Percentiles rank a stretch among this genome's conserved stretches.
phyloP scores from a whole-genome alignment of 1,140 invertebrate species.

The Littorina saxatilis region DNA sequence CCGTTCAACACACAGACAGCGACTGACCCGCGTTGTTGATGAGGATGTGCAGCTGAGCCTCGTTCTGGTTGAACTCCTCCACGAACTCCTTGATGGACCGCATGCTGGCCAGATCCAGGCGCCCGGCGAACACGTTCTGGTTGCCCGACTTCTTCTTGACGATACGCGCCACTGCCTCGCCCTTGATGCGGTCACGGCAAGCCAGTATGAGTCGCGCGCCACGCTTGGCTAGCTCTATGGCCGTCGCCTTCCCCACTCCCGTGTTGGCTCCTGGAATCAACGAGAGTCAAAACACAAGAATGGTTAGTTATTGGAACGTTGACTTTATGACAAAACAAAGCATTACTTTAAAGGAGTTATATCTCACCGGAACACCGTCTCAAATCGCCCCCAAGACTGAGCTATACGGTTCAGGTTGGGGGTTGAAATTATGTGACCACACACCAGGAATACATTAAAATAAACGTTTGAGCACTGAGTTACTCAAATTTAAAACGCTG shows the following conservation, averaged over 20 bases:
- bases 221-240: constrained; percentile 69
- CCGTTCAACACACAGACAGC: background rate
- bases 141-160: constrained; percentile 70
- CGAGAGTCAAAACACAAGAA: too few species aligned
- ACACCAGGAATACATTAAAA: too few species aligned
- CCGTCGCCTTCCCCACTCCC: constrained; percentile 72
- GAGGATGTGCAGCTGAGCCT: constrained; percentile 64
- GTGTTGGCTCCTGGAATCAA: constrained; percentile 69
- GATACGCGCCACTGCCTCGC: constrained; percentile 70
- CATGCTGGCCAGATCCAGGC: constrained; percentile 65
- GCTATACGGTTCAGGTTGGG: too few species aligned
- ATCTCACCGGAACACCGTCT: background rate
- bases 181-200: constrained; percentile 67
- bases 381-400: too few species aligned
- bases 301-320: too few species aligned
- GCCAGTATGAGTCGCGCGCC: constrained; percentile 68
- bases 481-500: too few species aligned
- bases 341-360: background rate
- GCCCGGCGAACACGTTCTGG: constrained; percentile 62
- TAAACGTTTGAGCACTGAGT: too few species aligned
- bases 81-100: constrained; percentile 66
- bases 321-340: background rate
- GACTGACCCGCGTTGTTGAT: constrained; percentile 74
- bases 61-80: constrained; percentile 60
- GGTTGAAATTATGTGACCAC: too few species aligned